These are phyloP conservation scores for Bombus impatiens DNA, from an alignment of 1,140 invertebrate genomes.

Conservation along the genomic window DNA sequence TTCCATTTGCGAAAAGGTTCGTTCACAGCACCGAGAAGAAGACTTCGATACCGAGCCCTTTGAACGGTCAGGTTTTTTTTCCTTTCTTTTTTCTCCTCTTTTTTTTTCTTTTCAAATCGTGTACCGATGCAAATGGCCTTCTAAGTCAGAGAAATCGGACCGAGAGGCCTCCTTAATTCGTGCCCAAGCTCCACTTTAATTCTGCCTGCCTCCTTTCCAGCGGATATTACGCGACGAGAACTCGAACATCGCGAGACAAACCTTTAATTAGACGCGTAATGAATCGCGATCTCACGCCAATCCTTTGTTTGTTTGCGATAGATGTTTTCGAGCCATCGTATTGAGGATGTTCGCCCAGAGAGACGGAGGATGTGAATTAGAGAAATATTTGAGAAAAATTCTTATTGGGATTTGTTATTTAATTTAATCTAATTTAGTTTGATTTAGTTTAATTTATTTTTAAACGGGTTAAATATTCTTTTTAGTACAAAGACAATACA, in stretches of 20 bases:
- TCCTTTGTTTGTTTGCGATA: background rate
- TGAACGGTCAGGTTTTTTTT: background rate
- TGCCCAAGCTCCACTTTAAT: conserved; percentile 39
- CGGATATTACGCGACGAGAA: conserved; percentile 4
- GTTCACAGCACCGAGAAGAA: background rate
- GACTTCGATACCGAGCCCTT: background rate
- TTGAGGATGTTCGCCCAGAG: too few species aligned
- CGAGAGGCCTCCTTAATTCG: conserved; percentile 55
- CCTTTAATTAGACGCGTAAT: conserved; percentile 56
- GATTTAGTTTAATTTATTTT: too few species aligned
- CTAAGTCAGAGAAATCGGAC: conserved; percentile 46
- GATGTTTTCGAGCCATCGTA: background rate
- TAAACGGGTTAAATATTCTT: too few species aligned
- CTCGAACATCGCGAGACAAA: conserved; percentile 21
- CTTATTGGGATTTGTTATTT: too few species aligned
- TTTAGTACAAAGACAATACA: too few species aligned
- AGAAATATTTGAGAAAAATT: too few species aligned
- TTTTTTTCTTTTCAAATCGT: background rate
- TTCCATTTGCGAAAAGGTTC: conserved; percentile 4
- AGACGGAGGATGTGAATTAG: too few species aligned
- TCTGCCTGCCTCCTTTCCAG: background rate
- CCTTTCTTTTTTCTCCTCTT: background rate
- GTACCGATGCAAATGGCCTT: background rate
- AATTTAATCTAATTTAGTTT: too few species aligned
- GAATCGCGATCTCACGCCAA: background rate